Conservation (phyloP, 2,888 invertebrate genomes). For the Pseudanteris insignis region DNA sequence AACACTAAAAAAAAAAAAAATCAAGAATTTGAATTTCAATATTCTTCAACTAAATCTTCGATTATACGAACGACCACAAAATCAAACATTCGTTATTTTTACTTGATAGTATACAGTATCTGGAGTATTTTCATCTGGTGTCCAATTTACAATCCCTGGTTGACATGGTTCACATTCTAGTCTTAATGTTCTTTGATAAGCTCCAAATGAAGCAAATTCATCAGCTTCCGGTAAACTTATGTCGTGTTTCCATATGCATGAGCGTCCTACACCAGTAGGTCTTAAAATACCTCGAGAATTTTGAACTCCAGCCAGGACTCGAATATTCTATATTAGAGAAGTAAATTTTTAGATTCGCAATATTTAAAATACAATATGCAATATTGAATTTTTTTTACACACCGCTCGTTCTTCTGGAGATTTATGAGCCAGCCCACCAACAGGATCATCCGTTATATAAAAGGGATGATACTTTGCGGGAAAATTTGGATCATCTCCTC, state of each 20-base stretch:
- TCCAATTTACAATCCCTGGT: slow-evolving; percentile 85
- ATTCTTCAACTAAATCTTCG: not conserved
- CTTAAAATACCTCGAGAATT: slow-evolving; percentile 75
- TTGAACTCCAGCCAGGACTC: slow-evolving; percentile 84
- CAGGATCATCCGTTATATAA: slow-evolving; percentile 90
- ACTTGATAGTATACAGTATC: slow-evolving; percentile 92
- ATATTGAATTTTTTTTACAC: too few species aligned
- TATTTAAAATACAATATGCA: too few species aligned
- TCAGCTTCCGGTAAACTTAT: slow-evolving; percentile 77
- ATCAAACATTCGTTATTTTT: too few species aligned
- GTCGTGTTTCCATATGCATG: slow-evolving; percentile 89
- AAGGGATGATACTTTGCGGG: slow-evolving; percentile 92
- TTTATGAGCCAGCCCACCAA: slow-evolving; percentile 90
- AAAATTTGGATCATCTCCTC: slow-evolving; percentile 79
- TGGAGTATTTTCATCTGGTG: slow-evolving; percentile 85
- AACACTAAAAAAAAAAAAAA: slow-evolving; percentile 76
- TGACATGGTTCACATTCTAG: slow-evolving; percentile 85
- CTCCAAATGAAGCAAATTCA: slow-evolving; percentile 87
- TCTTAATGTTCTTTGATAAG: slow-evolving; percentile 85
- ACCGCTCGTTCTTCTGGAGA: slow-evolving; percentile 83
- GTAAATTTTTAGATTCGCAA: too few species aligned
- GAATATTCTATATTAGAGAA: slow-evolving; percentile 67
- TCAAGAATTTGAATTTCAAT: not conserved
- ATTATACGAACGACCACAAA: too few species aligned
- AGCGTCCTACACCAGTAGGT: slow-evolving; percentile 83